Conservation (phyloP, 2,797 vertebrate species). For the Chanos chanos region DNA sequence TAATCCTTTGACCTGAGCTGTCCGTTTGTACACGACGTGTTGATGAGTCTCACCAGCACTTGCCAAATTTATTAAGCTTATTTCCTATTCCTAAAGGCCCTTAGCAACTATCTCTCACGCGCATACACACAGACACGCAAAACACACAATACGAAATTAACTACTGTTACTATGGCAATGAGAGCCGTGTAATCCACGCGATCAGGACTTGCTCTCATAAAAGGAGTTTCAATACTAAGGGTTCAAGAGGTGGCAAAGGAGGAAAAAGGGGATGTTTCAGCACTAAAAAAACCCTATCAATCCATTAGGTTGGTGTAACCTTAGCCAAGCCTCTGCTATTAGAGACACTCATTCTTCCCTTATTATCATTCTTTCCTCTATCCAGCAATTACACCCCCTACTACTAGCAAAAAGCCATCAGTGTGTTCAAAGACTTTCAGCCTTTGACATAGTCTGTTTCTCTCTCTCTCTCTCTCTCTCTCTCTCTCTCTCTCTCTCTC, state of each 20-base stretch:
- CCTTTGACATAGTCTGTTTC: too few species aligned
- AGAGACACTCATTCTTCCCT: constrained; percentile 39
- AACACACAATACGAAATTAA: constrained; percentile 52
- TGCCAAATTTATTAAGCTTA: constrained; percentile 49
- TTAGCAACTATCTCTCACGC: constrained; percentile 31
- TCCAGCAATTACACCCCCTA: constrained; percentile 66
- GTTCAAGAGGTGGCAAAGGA: constrained; percentile 48
- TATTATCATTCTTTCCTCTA: constrained; percentile 56
- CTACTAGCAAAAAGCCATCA: constrained; percentile 68
- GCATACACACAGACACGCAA: too few species aligned
- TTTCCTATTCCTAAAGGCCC: constrained; percentile 33
- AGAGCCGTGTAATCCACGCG: constrained; percentile 45
- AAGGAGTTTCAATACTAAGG: constrained; percentile 38
- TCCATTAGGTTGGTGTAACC: too few species aligned
- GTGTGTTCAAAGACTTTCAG: too few species aligned
- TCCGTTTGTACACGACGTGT: constrained; percentile 17
- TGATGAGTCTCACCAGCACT: constrained; percentile 52
- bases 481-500: background rate
- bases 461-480: too few species aligned
- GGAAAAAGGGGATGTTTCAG: constrained; percentile 11
- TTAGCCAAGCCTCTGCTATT: too few species aligned
- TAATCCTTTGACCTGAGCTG: constrained; percentile 57
- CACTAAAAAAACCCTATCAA: too few species aligned
- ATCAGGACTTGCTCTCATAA: constrained; percentile 27
- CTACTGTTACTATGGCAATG: constrained; percentile 55